Evolutionary conservation across 2,113 vertebrate species (phyloP).

Genomic region (Psittacus erithacus): DNA sequence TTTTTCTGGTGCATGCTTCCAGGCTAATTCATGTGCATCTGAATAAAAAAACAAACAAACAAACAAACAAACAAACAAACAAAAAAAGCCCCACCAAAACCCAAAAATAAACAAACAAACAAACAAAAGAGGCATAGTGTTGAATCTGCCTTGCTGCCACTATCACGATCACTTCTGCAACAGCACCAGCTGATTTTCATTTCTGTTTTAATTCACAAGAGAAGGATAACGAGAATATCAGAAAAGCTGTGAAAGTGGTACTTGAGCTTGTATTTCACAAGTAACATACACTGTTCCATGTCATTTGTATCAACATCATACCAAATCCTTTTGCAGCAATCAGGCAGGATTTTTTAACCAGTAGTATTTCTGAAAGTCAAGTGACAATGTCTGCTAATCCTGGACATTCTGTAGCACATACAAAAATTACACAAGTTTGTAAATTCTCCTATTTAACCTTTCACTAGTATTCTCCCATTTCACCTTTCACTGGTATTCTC

Average conservation of each 20-base stretch:
- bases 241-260: neutral
- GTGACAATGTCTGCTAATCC: neutral
- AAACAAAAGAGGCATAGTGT: neutral
- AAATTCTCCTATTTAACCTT: neutral
- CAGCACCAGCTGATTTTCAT: neutral
- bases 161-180: neutral
- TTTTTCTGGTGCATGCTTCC: neutral
- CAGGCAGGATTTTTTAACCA: neutral
- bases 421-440: neutral
- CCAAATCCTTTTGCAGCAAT: neutral
- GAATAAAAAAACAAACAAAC: neutral
- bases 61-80: neutral
- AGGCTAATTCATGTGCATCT: neutral
- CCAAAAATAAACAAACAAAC: too few relatives aligned
- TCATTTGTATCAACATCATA: neutral
- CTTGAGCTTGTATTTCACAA: neutral
- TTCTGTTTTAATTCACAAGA: neutral
- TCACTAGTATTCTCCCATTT: neutral
- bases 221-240: neutral
- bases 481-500: neutral
- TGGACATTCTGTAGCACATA: neutral
- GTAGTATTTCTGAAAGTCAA: neutral
- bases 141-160: neutral
- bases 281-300: neutral
- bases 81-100: neutral